phyloP scores from a whole-genome alignment of 1,140 invertebrate species.

The Drosophila suzukii region DNA sequence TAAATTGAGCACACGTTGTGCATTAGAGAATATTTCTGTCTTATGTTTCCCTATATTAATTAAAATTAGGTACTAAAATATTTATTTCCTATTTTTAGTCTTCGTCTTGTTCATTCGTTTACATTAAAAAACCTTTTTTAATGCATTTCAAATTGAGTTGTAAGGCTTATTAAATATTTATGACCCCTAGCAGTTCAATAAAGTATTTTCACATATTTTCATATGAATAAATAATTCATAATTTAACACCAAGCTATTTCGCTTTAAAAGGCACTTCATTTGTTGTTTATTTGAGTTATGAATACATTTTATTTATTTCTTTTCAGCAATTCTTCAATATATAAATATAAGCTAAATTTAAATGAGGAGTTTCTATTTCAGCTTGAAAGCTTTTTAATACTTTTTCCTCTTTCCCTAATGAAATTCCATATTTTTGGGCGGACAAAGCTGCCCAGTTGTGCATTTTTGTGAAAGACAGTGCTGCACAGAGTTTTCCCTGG shows the following conservation, averaged over 20 bases:
- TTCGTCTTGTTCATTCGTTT: not conserved
- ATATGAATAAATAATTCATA: slow-evolving; percentile 11
- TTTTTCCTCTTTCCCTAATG: slow-evolving; percentile 4
- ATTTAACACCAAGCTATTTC: slow-evolving; percentile 3
- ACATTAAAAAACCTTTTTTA: not conserved
- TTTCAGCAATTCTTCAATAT: not conserved
- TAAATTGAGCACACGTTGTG: not conserved
- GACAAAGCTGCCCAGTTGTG: not conserved
- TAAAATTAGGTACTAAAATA: not conserved
- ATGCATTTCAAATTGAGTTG: not conserved
- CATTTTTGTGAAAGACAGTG: slow-evolving; percentile 12
- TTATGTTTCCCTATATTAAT: not conserved
- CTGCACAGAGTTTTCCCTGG: not conserved
- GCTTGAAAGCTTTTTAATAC: slow-evolving; percentile 1
- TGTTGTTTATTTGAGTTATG: too few relatives aligned
- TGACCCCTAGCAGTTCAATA: not conserved
- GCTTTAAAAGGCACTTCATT: not conserved
- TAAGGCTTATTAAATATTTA: slow-evolving; percentile 2
- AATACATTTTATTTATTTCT: not conserved
- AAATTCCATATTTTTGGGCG: too few relatives aligned
- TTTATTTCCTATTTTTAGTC: not conserved
- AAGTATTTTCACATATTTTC: not conserved
- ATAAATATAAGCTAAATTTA: not conserved
- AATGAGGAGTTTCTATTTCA: slow-evolving; percentile 1
- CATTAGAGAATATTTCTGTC: not conserved